These are phyloP conservation scores for Myiotriccus ornatus DNA, from an alignment of 2,797 vertebrate genomes.

Conservation along the genomic window DNA sequence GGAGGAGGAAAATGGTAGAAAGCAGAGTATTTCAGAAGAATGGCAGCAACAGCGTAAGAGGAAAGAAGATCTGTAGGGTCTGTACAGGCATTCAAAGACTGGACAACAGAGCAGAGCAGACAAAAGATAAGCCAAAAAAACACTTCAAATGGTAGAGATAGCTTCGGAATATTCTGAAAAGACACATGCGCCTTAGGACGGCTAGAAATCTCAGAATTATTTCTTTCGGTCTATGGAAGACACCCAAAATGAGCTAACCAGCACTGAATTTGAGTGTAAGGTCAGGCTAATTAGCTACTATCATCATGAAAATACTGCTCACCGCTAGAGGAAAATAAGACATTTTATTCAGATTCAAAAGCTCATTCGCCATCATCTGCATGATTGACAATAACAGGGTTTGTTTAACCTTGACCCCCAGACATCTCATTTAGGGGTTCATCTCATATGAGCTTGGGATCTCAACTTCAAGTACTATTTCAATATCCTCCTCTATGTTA, in stretches of 20 bases:
- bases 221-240: background rate
- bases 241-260: background rate
- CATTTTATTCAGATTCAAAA: background rate
- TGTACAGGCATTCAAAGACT: background rate
- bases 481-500: rapidly evolving
- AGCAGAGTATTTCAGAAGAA: background rate
- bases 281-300: background rate
- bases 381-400: background rate
- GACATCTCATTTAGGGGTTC: background rate
- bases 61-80: background rate
- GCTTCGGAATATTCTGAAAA: background rate
- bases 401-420: background rate
- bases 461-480: background rate
- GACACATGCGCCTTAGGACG: background rate
- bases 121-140: background rate
- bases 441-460: background rate
- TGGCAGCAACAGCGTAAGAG: background rate
- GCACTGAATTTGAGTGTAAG: background rate
- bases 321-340: background rate
- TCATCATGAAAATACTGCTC: background rate
- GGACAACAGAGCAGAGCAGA: background rate
- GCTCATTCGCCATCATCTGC: background rate
- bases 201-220: background rate
- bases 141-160: background rate
- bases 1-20: background rate